These are phyloP conservation scores for Trichonephila clavipes DNA, from an alignment of 1,140 invertebrate species.

Conservation along the genomic window DNA sequence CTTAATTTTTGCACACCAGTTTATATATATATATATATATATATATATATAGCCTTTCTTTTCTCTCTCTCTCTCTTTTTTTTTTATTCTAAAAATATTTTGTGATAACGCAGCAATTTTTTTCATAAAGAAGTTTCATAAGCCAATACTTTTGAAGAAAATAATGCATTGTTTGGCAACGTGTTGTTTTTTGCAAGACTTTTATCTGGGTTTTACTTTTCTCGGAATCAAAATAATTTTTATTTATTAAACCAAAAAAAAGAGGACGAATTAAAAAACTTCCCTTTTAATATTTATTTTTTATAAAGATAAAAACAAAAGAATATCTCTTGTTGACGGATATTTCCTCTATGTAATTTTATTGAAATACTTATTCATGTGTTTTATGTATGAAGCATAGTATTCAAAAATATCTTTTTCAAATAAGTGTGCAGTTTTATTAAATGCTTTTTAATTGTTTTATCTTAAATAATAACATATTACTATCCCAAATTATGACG, in stretches of 20 bases:
- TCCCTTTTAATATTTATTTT: background rate
- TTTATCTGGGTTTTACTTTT: background rate
- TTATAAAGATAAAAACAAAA: background rate
- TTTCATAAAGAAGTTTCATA: background rate
- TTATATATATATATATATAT: no score
- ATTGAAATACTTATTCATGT: no score
- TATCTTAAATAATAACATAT: no score
- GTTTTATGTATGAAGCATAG: no score
- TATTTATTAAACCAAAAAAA: background rate
- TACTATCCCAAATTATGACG: no score
- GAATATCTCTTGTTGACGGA: background rate
- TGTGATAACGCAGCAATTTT: background rate
- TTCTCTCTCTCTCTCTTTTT: no score
- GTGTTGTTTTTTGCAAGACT: background rate
- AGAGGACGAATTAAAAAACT: background rate
- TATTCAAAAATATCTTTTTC: no score
- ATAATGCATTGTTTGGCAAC: slow-evolving; percentile 5
- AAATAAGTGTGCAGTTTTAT: no score
- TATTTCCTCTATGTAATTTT: background rate
- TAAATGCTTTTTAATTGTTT: no score
- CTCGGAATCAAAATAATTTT: background rate
- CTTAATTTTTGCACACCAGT: no score
- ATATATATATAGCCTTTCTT: no score
- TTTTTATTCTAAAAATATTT: no score
- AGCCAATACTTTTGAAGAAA: background rate